A percentile compares a stretch with the other conserved stretches of the same genome.
These are phyloP conservation scores for Lophotis ruficrista DNA, from an alignment of 2,113 vertebrate species.

Conservation along the genomic window DNA sequence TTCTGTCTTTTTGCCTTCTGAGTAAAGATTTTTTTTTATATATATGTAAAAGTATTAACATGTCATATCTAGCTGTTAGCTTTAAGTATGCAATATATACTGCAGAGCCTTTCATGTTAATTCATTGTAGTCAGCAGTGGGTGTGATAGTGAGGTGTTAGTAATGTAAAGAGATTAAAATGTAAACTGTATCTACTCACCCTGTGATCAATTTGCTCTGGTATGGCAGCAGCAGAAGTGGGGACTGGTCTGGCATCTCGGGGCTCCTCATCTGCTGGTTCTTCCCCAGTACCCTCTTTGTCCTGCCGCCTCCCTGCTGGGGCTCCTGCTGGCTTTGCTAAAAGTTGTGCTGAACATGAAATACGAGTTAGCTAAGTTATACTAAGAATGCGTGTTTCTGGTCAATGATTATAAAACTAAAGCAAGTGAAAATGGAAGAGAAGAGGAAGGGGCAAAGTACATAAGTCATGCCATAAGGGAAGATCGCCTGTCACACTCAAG, in stretches of 20 bases:
- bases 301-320: accelerated
- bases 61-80: neutral
- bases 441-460: neutral
- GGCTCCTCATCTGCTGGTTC: neutral
- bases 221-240: neutral
- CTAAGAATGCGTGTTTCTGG: neutral
- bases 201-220: accelerated
- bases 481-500: neutral
- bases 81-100: neutral
- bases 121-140: neutral
- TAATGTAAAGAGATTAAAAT: neutral
- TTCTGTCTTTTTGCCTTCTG: neutral
- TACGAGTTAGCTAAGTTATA: neutral
- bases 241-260: neutral
- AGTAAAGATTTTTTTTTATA: neutral
- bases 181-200: accelerated
- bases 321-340: neutral
- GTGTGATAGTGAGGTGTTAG: neutral
- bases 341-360: neutral
- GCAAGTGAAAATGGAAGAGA: neutral
- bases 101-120: neutral
- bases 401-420: neutral
- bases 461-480: neutral
- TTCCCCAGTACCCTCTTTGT: neutral
- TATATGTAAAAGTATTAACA: neutral